These are phyloP conservation scores for Semnornis frantzii DNA, from an alignment of 2,113 vertebrate species.

Conservation along the genomic window DNA sequence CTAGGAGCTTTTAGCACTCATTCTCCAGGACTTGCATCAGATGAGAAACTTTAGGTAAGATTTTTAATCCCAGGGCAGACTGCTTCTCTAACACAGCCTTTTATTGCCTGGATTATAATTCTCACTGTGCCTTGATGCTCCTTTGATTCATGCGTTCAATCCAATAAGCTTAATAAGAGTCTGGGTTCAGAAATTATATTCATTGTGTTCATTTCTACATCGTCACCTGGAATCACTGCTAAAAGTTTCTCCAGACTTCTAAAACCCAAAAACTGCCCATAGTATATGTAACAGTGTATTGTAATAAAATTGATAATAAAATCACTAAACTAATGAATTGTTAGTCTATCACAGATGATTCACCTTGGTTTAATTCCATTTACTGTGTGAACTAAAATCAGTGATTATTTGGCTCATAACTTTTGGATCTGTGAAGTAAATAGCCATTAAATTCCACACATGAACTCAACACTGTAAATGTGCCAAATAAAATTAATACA, in stretches of 20 bases:
- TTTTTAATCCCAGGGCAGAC: neutral
- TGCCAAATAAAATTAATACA: conserved; percentile 23
- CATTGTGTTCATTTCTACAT: neutral
- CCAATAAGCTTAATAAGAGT: neutral
- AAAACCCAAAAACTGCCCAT: neutral
- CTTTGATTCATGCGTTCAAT: neutral
- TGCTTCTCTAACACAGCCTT: neutral
- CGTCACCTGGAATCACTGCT: neutral
- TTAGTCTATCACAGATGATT: neutral
- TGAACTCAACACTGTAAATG: neutral
- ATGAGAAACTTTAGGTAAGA: neutral
- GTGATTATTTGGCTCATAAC: neutral
- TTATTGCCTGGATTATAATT: neutral
- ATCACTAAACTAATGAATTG: neutral
- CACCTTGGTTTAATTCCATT: neutral
- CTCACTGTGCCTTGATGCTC: neutral
- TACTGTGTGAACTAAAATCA: neutral
- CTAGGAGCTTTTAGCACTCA: rapidly evolving
- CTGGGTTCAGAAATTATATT: neutral
- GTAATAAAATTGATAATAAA: neutral
- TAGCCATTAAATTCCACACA: neutral
- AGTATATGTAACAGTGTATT: neutral
- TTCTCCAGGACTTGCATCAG: neutral
- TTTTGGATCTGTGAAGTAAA: neutral
- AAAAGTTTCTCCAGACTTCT: neutral